Evolutionary conservation across 2,888 invertebrate species (phyloP).

Genomic region (Auanema freiburgensis): DNA sequence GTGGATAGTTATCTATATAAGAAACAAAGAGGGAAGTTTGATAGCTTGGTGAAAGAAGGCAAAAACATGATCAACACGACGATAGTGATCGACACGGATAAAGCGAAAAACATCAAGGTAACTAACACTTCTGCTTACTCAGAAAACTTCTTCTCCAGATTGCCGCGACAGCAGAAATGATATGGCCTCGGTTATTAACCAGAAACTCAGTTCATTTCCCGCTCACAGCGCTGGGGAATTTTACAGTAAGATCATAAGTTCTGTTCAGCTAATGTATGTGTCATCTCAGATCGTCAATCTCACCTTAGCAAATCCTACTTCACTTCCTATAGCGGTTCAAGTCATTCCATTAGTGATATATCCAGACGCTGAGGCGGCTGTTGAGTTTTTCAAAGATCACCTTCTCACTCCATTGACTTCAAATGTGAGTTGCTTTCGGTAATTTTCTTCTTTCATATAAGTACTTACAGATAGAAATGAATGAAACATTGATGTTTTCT

Average conservation of each 20-base stretch:
- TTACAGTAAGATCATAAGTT: slow-evolving; percentile 69
- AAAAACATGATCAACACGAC: slow-evolving; percentile 73
- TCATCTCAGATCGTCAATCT: slow-evolving; percentile 71
- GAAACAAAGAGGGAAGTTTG: slow-evolving; percentile 70
- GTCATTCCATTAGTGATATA: slow-evolving; percentile 73
- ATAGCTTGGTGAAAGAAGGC: slow-evolving; percentile 57
- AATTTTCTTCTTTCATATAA: slow-evolving; percentile 2
- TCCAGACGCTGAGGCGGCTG: slow-evolving; percentile 71
- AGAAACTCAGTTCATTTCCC: slow-evolving; percentile 72
- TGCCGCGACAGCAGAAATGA: slow-evolving; percentile 73
- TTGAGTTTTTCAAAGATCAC: slow-evolving; percentile 64
- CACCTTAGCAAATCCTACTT: slow-evolving; percentile 77
- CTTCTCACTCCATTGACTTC: slow-evolving; percentile 33
- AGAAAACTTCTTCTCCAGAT: slow-evolving; percentile 67
- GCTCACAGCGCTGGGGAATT: slow-evolving; percentile 77
- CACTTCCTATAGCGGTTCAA: slow-evolving; percentile 75
- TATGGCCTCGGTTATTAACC: slow-evolving; percentile 72
- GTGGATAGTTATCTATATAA: slow-evolving; percentile 74
- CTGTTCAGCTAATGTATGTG: too few relatives aligned
- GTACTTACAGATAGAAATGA: slow-evolving; percentile 64
- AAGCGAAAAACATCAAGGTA: slow-evolving; percentile 71
- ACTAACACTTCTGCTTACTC: background rate
- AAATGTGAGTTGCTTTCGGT: slow-evolving; percentile 26
- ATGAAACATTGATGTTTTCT: slow-evolving; percentile 68
- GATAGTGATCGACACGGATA: slow-evolving; percentile 78